These are phyloP conservation scores for Thinocorus orbignyianus DNA, from an alignment of 2,113 vertebrate genomes.

Conservation along the genomic window DNA sequence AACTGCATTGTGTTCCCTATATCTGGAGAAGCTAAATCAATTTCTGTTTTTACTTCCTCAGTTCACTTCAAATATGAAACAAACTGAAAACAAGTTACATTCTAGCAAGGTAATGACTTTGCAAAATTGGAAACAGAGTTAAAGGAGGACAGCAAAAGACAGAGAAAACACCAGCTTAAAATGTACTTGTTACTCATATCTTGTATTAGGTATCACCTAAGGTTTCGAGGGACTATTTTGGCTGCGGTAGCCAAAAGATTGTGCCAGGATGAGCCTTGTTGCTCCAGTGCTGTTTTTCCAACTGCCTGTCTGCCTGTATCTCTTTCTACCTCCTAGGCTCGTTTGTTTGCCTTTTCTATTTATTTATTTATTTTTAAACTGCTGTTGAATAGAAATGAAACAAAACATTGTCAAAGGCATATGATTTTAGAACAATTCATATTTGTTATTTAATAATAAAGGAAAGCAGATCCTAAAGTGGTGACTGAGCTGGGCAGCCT, in stretches of 20 bases:
- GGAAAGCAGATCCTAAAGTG: not conserved
- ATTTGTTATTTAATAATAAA: not conserved
- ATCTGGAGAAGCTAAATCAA: not conserved
- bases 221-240: not conserved
- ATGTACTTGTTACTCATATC: not conserved
- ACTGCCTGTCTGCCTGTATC: not conserved
- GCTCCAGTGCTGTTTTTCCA: not conserved
- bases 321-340: not conserved
- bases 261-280: not conserved
- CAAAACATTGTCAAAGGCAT: not conserved
- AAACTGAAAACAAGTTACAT: not conserved
- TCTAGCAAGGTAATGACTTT: not conserved
- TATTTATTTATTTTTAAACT: too few species aligned
- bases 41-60: not conserved
- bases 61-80: not conserved
- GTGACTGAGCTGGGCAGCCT: not conserved
- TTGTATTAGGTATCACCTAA: not conserved
- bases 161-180: not conserved
- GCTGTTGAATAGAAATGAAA: not conserved
- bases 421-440: not conserved
- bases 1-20: not conserved
- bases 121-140: not conserved
- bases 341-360: not conserved
- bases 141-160: not conserved
- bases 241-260: not conserved